These are phyloP conservation scores for Salvator merianae DNA, from an alignment of 2,113 vertebrate species.

Conservation along the genomic window DNA sequence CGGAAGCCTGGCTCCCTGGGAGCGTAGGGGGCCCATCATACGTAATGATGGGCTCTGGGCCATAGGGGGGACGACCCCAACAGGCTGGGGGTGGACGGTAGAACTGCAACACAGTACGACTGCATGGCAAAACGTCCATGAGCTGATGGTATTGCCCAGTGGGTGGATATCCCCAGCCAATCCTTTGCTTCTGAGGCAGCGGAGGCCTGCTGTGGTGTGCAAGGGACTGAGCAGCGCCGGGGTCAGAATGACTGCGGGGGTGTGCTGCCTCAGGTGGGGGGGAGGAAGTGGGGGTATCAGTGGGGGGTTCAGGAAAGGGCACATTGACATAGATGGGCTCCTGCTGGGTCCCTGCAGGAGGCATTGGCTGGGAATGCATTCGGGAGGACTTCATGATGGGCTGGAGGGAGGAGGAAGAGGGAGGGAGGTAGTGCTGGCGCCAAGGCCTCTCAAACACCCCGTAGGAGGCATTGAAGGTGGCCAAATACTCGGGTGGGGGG, in stretches of 20 bases:
- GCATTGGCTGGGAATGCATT: conserved; percentile 62
- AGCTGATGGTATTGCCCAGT: conserved; percentile 65
- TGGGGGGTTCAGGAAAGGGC: conserved; percentile 50
- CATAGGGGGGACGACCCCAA: conserved; percentile 30
- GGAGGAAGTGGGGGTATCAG: conserved; percentile 45
- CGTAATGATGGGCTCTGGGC: conserved; percentile 14
- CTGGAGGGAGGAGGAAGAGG: conserved; percentile 58
- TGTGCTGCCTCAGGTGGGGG: conserved; percentile 59
- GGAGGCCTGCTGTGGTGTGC: conserved; percentile 54
- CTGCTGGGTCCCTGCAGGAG: conserved; percentile 31
- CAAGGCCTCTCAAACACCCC: conserved; percentile 60
- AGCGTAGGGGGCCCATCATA: conserved; percentile 29
- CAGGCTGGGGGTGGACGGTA: conserved; percentile 47
- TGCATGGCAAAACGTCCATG: conserved; percentile 67
- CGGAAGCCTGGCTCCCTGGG: conserved; percentile 12
- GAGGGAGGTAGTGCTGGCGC: conserved; percentile 55
- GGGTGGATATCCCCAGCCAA: conserved; percentile 60
- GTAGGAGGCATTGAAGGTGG: conserved; percentile 66
- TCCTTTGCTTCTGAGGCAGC: conserved; percentile 71
- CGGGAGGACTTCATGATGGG: conserved; percentile 71
- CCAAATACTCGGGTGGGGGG: conserved; percentile 53
- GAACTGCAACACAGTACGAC: conserved; percentile 63
- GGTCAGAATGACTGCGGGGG: conserved; percentile 74
- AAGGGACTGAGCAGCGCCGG: conserved; percentile 46
- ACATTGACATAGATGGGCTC: conserved; percentile 83